Base-by-base conservation (phyloP, 2,113 vertebrate genomes). In the Beaufortia kweichowensis region DNA sequence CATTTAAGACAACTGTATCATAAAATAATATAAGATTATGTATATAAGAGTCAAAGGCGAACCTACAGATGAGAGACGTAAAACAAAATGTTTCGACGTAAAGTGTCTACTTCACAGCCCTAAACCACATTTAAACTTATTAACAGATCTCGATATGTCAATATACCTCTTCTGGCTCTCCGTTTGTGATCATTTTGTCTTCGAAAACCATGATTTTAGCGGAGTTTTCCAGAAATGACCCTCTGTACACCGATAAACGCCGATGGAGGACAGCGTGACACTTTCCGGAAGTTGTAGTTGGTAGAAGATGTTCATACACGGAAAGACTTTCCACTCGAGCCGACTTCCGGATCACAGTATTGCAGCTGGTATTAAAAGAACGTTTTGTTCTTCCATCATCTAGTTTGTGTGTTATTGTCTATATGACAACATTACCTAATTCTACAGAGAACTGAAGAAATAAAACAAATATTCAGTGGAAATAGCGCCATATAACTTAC, bases 121-220 rank as follows among this genome's bases (percentile, higher is more conserved):
- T 35, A 35, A 62, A 70, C 21, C 4, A 69, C 41, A 67, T 35
- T 77, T 48, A 31, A 46, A 9, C 1, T 23, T n/a, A 7, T 21
- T 19, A 15, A 2, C 6, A 57, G n/a, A 29, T 48, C 17, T 23
- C 2, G 2, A 68, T 2, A 33, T 60, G 29, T 7, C 3, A 8
- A 19, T 26, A 60, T 24, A 77, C 89, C 62, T 91, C 88, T 0
- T 92, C 90, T 23, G 91, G 91, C 24, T 92, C 90, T 78, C 90
- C 91, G 75, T 90, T 90, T 46, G 33, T 39, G 24, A 92, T 88
- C 89, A 86, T 86, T 84, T 92, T 91, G 56, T 92, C 86, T 33
- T 91, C 91, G 12, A 85, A 86, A 80, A 91, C 91, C 91, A 92
- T 92, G 68, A 66, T 84, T 84, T 7, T 0, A 21, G 0, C 6